Evolutionary conservation across 2,888 invertebrate species (phyloP).

Genomic region (Vesta saturnalis): DNA sequence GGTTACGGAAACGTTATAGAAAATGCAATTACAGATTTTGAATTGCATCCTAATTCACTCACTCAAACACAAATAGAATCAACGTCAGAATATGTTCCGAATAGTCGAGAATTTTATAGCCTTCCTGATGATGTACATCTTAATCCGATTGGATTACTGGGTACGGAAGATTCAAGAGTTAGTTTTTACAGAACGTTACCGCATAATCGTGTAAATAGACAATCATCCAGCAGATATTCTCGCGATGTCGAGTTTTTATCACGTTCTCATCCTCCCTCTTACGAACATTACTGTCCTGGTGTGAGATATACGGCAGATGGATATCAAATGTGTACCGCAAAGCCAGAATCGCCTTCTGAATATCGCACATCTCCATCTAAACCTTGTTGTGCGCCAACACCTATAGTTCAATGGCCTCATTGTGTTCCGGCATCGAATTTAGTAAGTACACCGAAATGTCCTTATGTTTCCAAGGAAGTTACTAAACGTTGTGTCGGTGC

Average conservation of each 20-base stretch:
- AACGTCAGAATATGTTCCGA: slow-evolving; percentile 37
- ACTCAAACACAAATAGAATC: slow-evolving; percentile 50
- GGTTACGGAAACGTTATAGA: slow-evolving; percentile 54
- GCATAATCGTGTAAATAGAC: slow-evolving; percentile 70
- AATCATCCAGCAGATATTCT: slow-evolving; percentile 67
- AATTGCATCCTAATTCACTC: slow-evolving; percentile 52
- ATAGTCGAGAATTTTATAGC: slow-evolving; percentile 67
- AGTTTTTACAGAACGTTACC: slow-evolving; percentile 81
- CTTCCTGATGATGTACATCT: slow-evolving; percentile 79
- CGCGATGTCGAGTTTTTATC: slow-evolving; percentile 74
- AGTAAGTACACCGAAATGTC: slow-evolving; percentile 48
- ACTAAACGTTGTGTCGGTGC: slow-evolving; percentile 71
- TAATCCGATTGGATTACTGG: slow-evolving; percentile 79
- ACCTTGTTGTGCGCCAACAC: slow-evolving; percentile 50
- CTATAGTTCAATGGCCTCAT: slow-evolving; percentile 64
- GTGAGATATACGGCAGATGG: slow-evolving; percentile 84
- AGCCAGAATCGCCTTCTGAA: slow-evolving; percentile 47
- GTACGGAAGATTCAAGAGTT: slow-evolving; percentile 75
- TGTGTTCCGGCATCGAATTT: slow-evolving; percentile 61
- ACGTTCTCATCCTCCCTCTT: slow-evolving; percentile 60
- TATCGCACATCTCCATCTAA: slow-evolving; percentile 74
- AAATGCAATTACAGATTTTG: slow-evolving; percentile 51
- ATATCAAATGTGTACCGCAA: slow-evolving; percentile 66
- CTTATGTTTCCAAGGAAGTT: slow-evolving; percentile 50
- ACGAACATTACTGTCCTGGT: slow-evolving; percentile 67